Conservation (phyloP, 1,140 invertebrate species). For the Bombus sibiricus region DNA sequence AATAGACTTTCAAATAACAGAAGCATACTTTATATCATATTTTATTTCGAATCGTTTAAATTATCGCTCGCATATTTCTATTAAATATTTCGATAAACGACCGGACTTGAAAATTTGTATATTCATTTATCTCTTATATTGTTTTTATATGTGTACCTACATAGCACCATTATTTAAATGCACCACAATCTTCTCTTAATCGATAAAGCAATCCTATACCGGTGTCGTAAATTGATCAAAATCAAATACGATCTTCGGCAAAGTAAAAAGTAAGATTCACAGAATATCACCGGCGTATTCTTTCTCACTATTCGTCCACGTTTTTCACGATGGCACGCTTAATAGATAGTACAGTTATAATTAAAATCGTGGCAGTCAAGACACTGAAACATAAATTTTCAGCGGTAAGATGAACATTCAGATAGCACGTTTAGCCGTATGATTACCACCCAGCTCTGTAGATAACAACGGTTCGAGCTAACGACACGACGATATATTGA, state of each 20-base stretch:
- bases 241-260: not conserved
- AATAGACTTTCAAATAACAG: not conserved
- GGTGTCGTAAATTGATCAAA: not conserved
- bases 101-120: not conserved
- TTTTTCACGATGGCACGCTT: not conserved
- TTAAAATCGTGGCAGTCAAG: not conserved
- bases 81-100: not conserved
- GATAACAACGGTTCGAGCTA: conserved; percentile 8
- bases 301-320: not conserved
- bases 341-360: not conserved
- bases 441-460: not conserved
- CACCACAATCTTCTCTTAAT: no score
- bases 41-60: not conserved
- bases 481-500: conserved; percentile 10
- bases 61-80: not conserved
- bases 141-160: conserved; percentile 16
- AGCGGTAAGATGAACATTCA: not conserved
- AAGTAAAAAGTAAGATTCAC: not conserved
- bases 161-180: conserved; percentile 17
- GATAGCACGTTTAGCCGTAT: conserved; percentile 23
- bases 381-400: not conserved
- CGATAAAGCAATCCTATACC: not conserved
- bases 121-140: not conserved
- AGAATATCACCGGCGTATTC: not conserved
- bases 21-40: not conserved